Evolutionary conservation across 2,888 invertebrate species (phyloP), one percentile per base, ranked within the genome.

Genomic region (Pollenia griseotomentosa): DNA sequence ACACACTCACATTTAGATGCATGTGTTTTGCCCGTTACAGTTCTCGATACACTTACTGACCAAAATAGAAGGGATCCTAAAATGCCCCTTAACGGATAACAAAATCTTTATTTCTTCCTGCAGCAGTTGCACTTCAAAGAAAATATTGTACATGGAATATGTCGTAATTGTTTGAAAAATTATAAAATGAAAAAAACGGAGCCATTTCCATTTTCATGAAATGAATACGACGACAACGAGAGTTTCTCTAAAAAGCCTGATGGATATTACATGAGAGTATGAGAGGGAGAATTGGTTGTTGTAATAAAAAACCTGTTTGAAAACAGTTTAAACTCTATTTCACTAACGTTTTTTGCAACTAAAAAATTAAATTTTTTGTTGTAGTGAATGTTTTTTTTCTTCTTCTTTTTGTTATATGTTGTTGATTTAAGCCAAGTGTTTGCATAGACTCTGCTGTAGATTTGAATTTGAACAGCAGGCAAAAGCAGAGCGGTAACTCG

Each of bases 371-470:
- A n/a, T 53, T 66, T 79, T 61, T 44, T 42, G 14, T 48, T 33
- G n/a, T n/a, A 19, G 42, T 65, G 63, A 55, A 19, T 63, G 59
- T 70, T 16, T 42, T 63, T 68, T 12, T 16, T 68, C 46, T 55
- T 73, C 68, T 83, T 16, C 61, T 33, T 55, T 75, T 77, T 68
- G 68, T 75, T 75, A 63, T 75, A 55, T 77, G 59, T 66, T 78
- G 82, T 75, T 81, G 77, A 78, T 87, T 87, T 84, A 81, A 78
- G 81, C 68, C 81, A 84, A 87, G 84, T 87, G 84, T 87, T 84
- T 87, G 80, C 78, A 73, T 81, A 82, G 78, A 85, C 84, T 85
- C 46, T 79, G 84, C 59, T 68, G 66, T 61, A 48, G 70, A 74
- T 81, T 61, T 71, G 65, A 77, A 63, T 73, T 71, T 57, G 12